Conservation (phyloP, 2,888 invertebrate genomes). For the Hypsopygia costalis region DNA sequence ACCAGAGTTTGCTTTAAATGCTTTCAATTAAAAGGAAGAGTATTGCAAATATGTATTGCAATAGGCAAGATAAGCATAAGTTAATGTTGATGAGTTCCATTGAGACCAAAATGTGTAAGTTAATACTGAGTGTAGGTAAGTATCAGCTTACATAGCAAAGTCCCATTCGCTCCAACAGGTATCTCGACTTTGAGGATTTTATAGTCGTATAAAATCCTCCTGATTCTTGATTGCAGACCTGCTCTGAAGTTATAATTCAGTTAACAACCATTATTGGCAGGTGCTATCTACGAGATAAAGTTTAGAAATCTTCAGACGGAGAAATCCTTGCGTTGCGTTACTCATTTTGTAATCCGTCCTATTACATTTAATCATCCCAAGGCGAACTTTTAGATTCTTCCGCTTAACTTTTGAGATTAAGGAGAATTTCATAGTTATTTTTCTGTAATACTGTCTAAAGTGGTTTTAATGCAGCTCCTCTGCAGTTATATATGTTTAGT, state of each 20-base stretch:
- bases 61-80: too few relatives aligned
- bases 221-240: constrained; percentile 8
- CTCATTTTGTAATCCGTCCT: constrained; percentile 1
- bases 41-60: too few relatives aligned
- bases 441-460: too few relatives aligned
- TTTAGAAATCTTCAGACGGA: constrained; percentile 1
- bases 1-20: too few relatives aligned
- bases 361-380: neutral
- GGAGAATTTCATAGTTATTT: constrained; percentile 8
- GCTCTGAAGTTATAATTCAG: constrained; percentile 1
- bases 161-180: neutral
- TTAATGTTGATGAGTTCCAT: too few relatives aligned
- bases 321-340: constrained; percentile 4
- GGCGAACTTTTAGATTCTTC: neutral
- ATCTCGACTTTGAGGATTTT: constrained; percentile 7
- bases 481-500: too few relatives aligned
- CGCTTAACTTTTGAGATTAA: neutral
- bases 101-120: too few relatives aligned
- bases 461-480: too few relatives aligned
- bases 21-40: too few relatives aligned
- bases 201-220: constrained; percentile 4
- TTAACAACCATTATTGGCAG: constrained; percentile 4
- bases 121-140: too few relatives aligned
- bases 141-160: too few relatives aligned
- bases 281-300: constrained; percentile 6